Evolutionary conservation across 2,888 invertebrate genomes (phyloP), one percentile per base, ranked within the genome.

Genomic region (Meiosimyza decipiens): DNA sequence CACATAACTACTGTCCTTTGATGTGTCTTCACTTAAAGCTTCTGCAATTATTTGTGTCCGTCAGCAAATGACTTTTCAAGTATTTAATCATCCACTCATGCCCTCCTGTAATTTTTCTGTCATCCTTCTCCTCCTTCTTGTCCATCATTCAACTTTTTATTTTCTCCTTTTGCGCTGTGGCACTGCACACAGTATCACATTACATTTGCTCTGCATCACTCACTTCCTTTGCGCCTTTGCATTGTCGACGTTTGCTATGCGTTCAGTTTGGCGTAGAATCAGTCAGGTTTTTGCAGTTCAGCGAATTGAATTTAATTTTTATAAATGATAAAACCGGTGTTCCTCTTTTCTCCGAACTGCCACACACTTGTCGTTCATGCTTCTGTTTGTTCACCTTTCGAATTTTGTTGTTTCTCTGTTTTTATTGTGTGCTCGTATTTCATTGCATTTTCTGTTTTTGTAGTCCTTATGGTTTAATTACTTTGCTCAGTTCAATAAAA

Each of bases 271-370:
- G 6, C 40, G 9, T 9, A 40, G 40, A 40, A 9, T 40, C 6
- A 67, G 13, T 47, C 49, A 55, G 50, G 22, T 33, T 59, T 68
- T 59, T 68, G 63, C 68, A 59, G 68, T 68, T 68, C 68, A 59
- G 47, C 49, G 68, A 68, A 68, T 68, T 28, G 59, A 68, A 59
- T 22, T 50, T 28, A 68, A 68, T 68, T 68, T 59, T 59, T 68
- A 68, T 68, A 33, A 59, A 68, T 59, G 68, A 59, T 28, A 11
- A 68, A 68, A 59, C 50, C 50, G 22, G 13, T 40, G 9, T 9
- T 40, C 9, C 40, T 9, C 40, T 40, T 9, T 40, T 40, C 55
- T 40, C 22, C 66, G 13, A 12, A 2, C n/a, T 9, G 9, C 40
- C 9, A 9, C 40, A 40, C 40, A 9, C 9, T 40, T 40, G 6